Conservation (phyloP, 1,140 invertebrate genomes). For the Ganaspis sp. region DNA sequence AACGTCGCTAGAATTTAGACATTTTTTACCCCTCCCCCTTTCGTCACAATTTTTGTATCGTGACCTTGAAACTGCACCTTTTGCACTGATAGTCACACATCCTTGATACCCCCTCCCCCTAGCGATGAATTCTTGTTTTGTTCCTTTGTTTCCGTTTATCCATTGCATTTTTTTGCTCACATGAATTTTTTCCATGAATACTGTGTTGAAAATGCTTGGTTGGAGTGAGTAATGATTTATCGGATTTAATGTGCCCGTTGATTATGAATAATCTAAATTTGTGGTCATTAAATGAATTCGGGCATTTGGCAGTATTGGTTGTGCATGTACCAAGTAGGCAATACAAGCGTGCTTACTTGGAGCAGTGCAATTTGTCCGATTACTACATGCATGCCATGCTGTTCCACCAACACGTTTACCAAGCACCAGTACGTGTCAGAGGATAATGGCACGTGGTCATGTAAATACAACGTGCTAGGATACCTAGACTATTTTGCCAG, state of each 20-base stretch:
- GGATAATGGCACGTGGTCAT: slow-evolving; percentile 26
- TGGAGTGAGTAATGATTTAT: not conserved
- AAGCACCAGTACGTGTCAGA: slow-evolving; percentile 9
- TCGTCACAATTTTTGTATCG: too few species aligned
- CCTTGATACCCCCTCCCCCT: too few species aligned
- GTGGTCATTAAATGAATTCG: slow-evolving; percentile 5
- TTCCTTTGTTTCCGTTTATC: too few species aligned
- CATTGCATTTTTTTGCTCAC: too few species aligned
- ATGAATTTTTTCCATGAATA: too few species aligned
- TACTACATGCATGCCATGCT: slow-evolving; percentile 15
- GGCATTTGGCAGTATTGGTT: not conserved
- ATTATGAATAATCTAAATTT: slow-evolving; percentile 15
- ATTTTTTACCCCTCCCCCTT: too few species aligned
- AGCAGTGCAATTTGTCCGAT: slow-evolving; percentile 25
- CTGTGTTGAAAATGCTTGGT: too few species aligned
- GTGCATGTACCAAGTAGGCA: slow-evolving; percentile 16
- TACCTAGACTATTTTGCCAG: not conserved
- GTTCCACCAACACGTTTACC: slow-evolving; percentile 21
- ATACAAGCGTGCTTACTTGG: slow-evolving; percentile 8
- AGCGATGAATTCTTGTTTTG: too few species aligned
- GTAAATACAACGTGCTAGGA: slow-evolving; percentile 14
- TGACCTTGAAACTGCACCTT: too few species aligned
- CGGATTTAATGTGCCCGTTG: not conserved
- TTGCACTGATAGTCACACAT: too few species aligned
- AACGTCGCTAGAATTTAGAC: too few species aligned